Evolutionary conservation across 1,140 invertebrate species (phyloP).

Genomic region (Ladona fulva): DNA sequence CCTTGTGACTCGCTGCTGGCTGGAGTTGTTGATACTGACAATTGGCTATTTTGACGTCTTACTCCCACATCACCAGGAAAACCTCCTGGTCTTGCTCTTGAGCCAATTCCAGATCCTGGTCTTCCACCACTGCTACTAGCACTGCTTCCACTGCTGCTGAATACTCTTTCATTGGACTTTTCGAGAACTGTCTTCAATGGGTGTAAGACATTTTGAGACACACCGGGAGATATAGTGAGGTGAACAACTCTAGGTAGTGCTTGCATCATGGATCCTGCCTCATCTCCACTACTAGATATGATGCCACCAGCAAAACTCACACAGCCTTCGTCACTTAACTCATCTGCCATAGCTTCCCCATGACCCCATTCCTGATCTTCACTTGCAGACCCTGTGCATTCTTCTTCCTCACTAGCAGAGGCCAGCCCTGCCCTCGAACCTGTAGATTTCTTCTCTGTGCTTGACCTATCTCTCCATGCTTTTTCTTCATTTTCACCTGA

Average conservation of each 20-base stretch:
- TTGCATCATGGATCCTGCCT: neutral
- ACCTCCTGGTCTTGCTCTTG: neutral
- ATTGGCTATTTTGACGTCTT: neutral
- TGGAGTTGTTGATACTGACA: neutral
- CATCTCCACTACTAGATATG: constrained; percentile 3
- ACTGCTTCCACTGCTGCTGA: constrained; percentile 1
- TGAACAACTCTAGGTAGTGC: neutral
- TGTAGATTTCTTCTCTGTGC: constrained; percentile 36
- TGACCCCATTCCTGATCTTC: constrained; percentile 44
- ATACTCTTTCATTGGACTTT: neutral
- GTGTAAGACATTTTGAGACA: neutral
- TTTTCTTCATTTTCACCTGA: constrained; percentile 39
- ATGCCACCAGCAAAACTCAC: constrained; percentile 9
- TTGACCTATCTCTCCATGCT: constrained; percentile 39
- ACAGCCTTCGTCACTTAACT: constrained; percentile 36
- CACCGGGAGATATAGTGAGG: neutral
- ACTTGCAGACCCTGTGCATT: neutral
- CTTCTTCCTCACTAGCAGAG: constrained; percentile 11
- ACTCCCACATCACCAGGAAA: neutral
- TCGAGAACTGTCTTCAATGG: neutral
- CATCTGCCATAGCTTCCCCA: constrained; percentile 57
- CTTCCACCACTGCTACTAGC: neutral
- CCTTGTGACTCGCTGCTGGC: neutral
- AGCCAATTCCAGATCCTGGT: neutral
- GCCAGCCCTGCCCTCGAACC: constrained; percentile 14